Conservation (phyloP, 2,113 vertebrate genomes). For the Austrofundulus limnaeus region DNA sequence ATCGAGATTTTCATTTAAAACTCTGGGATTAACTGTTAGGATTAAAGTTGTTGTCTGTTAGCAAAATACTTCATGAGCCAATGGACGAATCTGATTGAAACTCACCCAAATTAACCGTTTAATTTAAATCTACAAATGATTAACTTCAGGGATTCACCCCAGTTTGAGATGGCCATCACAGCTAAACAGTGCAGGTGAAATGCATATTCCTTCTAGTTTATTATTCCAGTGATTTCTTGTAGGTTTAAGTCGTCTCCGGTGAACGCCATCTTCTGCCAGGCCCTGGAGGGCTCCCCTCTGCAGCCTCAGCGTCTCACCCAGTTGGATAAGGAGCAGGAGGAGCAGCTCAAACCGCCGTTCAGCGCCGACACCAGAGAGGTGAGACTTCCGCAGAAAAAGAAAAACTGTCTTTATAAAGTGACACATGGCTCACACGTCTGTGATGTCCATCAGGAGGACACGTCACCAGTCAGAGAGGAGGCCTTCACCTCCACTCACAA, state of each 20-base stretch:
- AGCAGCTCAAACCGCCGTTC: conserved; percentile 88
- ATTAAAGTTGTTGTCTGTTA: too few relatives aligned
- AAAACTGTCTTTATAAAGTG: neutral
- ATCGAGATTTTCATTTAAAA: too few relatives aligned
- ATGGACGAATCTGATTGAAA: too few relatives aligned
- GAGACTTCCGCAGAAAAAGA: conserved; percentile 13
- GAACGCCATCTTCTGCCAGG: conserved; percentile 96
- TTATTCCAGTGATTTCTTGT: neutral
- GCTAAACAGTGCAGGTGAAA: too few relatives aligned
- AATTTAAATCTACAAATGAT: too few relatives aligned
- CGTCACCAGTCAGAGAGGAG: conserved; percentile 83
- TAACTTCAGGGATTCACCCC: too few relatives aligned
- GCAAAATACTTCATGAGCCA: too few relatives aligned
- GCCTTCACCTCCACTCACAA: conserved; percentile 92
- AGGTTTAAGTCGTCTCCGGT: conserved; percentile 94
- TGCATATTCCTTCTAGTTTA: too few relatives aligned
- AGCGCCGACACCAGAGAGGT: conserved; percentile 82
- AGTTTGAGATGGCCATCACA: too few relatives aligned
- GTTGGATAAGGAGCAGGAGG: conserved; percentile 88
- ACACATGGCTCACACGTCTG: neutral
- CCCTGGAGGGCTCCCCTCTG: conserved; percentile 90
- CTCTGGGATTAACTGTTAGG: too few relatives aligned
- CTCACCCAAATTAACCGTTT: too few relatives aligned
- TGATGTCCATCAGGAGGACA: conserved; percentile 79
- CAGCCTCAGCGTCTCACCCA: conserved; percentile 87